Base-by-base conservation (phyloP, 2,797 vertebrate species). In the Megalops cyprinoides region DNA sequence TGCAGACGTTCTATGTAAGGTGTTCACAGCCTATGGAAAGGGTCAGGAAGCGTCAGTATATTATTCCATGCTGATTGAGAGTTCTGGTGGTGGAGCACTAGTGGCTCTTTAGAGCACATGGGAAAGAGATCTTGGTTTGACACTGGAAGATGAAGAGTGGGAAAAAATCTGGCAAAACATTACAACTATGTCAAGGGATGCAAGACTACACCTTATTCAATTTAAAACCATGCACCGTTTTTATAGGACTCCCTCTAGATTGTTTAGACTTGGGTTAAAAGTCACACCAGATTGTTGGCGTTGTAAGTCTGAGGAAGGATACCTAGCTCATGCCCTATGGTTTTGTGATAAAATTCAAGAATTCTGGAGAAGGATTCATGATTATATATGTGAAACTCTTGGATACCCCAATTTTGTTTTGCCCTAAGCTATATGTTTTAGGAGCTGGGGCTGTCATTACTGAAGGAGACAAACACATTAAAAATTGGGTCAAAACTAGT, bases 161-260 rank as follows among this genome's bases (percentile, higher is more conserved):
- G n/a, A 60, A 14, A 76, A 18, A 25, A 79, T 81, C 58, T 58
- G 48, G n/a, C 18, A 58, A 58, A 18, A 58, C 56, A 58, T 58
- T 12, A 85, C n/a, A n/a, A n/a, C n/a, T n/a, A n/a, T n/a, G n/a
- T n/a, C n/a, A n/a, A n/a, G n/a, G n/a, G n/a, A n/a, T 51, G 71
- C 20, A 15, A 78, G 31, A 28, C 74, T 79, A 34, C 1, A 51
- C 5, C 12, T 79, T 31, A 76, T 85, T 44, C 77, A 83, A 20
- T 83, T 81, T 74, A 81, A 81, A 31, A 83, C 83, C 31, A 37
- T 76, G 44, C 71, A 82, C 39, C 8, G 23, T 4, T 80, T 84
- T 10, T 84, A 82, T 42, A n/a, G n/a, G n/a, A n/a, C n/a, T n/a
- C n/a, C n/a, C n/a, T n/a, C n/a, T n/a, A n/a, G n/a, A n/a, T n/a